phyloP scores from a whole-genome alignment of 2,888 invertebrate species.

The Sisyra terminalis region DNA sequence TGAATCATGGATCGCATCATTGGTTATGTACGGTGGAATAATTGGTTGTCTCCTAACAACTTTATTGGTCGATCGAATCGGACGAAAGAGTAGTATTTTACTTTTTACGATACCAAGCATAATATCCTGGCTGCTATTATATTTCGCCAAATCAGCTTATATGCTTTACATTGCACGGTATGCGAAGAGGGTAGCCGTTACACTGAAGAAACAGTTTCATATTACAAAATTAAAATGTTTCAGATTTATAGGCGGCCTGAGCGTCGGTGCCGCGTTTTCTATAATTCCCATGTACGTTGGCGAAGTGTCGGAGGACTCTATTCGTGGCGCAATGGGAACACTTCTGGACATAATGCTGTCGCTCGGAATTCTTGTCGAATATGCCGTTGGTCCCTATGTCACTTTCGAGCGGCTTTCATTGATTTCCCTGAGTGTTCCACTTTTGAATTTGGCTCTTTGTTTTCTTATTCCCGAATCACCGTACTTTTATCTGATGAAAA shows the following conservation, averaged over 20 bases:
- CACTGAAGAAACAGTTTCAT: too few species aligned
- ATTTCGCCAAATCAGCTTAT: slow-evolving; percentile 32
- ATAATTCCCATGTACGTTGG: slow-evolving; percentile 6
- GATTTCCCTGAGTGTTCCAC: slow-evolving; percentile 36
- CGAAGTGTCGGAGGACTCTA: slow-evolving; percentile 5
- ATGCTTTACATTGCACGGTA: slow-evolving; percentile 36
- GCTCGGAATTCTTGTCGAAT: slow-evolving; percentile 37
- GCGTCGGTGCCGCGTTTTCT: background rate
- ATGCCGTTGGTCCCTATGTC: slow-evolving; percentile 36
- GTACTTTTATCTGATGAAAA: slow-evolving; percentile 6
- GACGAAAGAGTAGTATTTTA: slow-evolving; percentile 38
- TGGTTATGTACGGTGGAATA: slow-evolving; percentile 42
- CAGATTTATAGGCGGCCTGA: slow-evolving; percentile 6
- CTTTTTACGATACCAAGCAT: slow-evolving; percentile 37
- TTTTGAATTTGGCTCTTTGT: slow-evolving; percentile 31
- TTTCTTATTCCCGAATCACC: slow-evolving; percentile 40
- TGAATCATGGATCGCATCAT: slow-evolving; percentile 38
- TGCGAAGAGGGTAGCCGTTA: too few species aligned
- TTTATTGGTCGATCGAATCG: slow-evolving; percentile 38
- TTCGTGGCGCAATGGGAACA: slow-evolving; percentile 18
- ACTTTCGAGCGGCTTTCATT: slow-evolving; percentile 30
- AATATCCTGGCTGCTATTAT: slow-evolving; percentile 38
- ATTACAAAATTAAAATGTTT: slow-evolving; percentile 16
- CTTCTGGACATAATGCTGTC: slow-evolving; percentile 35
- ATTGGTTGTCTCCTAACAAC: slow-evolving; percentile 40